Evolutionary conservation across 2,888 invertebrate genomes (phyloP), one percentile per base, ranked within the genome.

Genomic region (Aphelenchoides bicaudatus): DNA sequence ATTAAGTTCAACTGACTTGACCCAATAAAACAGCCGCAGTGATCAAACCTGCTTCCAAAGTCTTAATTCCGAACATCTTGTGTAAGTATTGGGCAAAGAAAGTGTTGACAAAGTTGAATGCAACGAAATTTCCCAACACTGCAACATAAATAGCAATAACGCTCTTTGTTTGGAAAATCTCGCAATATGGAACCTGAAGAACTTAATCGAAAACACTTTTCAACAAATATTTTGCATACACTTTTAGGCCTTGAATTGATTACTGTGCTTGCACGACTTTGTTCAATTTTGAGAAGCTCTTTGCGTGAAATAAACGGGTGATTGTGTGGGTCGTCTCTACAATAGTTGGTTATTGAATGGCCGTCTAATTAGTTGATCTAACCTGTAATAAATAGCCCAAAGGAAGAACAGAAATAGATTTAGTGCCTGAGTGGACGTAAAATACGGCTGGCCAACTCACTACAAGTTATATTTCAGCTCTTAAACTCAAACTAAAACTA

Each of bases 61-160:
- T 27, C 13, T 38, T 23, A 47, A 61, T 21, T n/a, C 50, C 46
- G 53, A 63, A 56, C 0, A 47, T 34, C 27, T 34, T 50, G 21
- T 27, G 31, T 28, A 61, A 39, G 38, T 61, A 61, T 39, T 50
- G 46, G 21, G 61, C 59, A 23, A 62, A 43, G 58, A 62, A 61
- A 13, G 61, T 62, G 47, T 62, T 62, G 10, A 60, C 48, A 31
- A 61, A 61, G 27, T 61, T 63, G 0, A 60, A 63, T 21, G 51
- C 46, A 25, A 61, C 23, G 43, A 61, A 63, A 47, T 61, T 63
- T 13, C 62, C 61, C n/a, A 62, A 10, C n/a, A 54, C 54, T n/a
- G 61, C 61, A 21, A 61, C 34, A 48, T 51, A 61, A 27, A 62
- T 50, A 23, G 57, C 57, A 21, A 56, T 29, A 1, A 57, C 39